phyloP scores from a whole-genome alignment of 2,888 invertebrate species.

The Saturnia pavonia region DNA sequence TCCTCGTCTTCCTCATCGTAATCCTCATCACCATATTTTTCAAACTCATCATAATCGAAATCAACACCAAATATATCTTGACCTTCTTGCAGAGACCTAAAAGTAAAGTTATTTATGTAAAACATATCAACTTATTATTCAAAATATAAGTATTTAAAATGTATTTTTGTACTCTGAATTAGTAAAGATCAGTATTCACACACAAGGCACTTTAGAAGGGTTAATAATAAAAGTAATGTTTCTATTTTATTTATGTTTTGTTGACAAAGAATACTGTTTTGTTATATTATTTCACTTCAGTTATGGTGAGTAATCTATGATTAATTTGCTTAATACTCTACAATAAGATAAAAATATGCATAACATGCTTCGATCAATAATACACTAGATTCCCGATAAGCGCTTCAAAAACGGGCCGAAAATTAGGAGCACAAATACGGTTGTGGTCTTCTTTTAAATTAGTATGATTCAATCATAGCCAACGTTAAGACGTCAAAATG shows the following conservation, averaged over 20 bases:
- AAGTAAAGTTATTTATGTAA: constrained; percentile 10
- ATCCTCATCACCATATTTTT: constrained; percentile 92
- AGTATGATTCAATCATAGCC: no score
- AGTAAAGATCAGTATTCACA: background rate
- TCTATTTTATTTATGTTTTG: no score
- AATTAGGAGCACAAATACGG: no score
- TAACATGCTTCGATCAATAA: no score
- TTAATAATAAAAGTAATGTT: no score
- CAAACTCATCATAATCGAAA: constrained; percentile 96
- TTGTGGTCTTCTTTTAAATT: no score
- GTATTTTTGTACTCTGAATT: background rate
- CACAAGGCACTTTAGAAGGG: background rate
- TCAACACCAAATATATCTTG: constrained; percentile 99
- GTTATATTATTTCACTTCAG: background rate
- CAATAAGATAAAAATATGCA: background rate
- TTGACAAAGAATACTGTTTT: background rate
- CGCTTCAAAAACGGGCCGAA: no score
- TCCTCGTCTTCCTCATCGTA: constrained; percentile 93
- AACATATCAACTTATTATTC: background rate
- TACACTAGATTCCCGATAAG: no score
- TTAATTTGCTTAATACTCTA: background rate
- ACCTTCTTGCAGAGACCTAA: constrained; percentile 95
- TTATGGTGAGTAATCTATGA: no score
- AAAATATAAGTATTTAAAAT: background rate
- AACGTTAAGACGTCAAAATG: no score